phyloP scores from a whole-genome alignment of 2,888 invertebrate genomes.

The Dyspetes luteomarginatus region DNA sequence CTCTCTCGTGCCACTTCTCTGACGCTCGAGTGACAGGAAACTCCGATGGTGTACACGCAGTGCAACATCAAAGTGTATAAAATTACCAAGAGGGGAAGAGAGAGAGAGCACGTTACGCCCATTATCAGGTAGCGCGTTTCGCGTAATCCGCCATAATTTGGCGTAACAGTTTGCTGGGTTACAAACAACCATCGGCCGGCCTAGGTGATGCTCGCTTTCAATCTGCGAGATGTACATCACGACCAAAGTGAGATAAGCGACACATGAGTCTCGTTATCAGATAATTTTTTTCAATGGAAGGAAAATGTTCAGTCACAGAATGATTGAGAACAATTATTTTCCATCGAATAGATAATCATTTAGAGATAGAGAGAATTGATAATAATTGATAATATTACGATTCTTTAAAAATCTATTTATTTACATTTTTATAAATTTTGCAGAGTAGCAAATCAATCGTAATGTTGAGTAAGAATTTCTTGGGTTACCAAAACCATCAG shows the following conservation, averaged over 20 bases:
- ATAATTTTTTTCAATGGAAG: too few species aligned
- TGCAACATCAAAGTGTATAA: not conserved
- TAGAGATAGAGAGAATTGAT: too few species aligned
- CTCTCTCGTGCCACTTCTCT: constrained; percentile 41
- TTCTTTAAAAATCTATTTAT: too few species aligned
- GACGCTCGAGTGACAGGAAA: constrained; percentile 34
- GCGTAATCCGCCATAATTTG: constrained; percentile 72
- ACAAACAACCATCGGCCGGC: constrained; percentile 53
- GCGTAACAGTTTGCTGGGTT: constrained; percentile 67
- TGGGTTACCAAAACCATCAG: constrained; percentile 54
- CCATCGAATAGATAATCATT: too few species aligned
- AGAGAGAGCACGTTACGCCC: constrained; percentile 42
- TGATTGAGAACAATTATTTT: too few species aligned
- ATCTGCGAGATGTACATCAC: too few species aligned
- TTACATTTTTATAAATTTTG: too few species aligned
- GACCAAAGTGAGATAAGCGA: too few species aligned
- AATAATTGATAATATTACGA: too few species aligned
- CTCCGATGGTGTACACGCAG: not conserved
- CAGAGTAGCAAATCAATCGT: constrained; percentile 70
- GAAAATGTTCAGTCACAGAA: too few species aligned
- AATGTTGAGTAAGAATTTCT: constrained; percentile 70
- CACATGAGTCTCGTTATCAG: too few species aligned
- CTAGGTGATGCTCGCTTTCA: constrained; percentile 69
- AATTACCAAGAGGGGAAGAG: constrained; percentile 1
- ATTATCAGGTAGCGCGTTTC: constrained; percentile 66